These are phyloP conservation scores for Bothrops alternatus DNA, from an alignment of 2,797 vertebrate species.

Conservation along the genomic window DNA sequence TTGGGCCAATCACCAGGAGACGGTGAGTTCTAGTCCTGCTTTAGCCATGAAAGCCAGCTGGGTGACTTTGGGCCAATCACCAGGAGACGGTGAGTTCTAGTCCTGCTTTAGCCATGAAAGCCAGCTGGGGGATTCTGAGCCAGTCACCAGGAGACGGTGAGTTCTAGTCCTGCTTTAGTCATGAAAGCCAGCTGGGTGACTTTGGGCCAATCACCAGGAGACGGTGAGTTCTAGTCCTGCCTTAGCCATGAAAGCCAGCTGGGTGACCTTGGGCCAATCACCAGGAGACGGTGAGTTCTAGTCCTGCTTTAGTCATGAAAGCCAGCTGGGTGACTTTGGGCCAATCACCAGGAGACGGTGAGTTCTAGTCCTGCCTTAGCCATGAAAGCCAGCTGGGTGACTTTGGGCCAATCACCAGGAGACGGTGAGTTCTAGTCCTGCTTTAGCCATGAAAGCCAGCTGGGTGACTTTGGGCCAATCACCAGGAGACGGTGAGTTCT, in stretches of 20 bases:
- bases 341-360: no score
- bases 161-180: no score
- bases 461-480: background rate
- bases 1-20: background rate
- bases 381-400: no score
- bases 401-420: background rate
- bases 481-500: background rate
- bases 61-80: no score
- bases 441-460: accelerated
- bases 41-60: background rate
- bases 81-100: background rate
- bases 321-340: no score
- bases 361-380: background rate
- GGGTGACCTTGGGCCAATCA: no score
- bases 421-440: background rate
- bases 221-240: background rate
- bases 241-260: background rate
- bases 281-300: no score
- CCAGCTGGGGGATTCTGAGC: accelerated
- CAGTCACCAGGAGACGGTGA: no score
- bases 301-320: no score
- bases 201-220: no score
- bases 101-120: background rate
- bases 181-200: no score
- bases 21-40: background rate